Conservation (phyloP, 2,113 vertebrate species). For the Orthonyx spaldingii region DNA sequence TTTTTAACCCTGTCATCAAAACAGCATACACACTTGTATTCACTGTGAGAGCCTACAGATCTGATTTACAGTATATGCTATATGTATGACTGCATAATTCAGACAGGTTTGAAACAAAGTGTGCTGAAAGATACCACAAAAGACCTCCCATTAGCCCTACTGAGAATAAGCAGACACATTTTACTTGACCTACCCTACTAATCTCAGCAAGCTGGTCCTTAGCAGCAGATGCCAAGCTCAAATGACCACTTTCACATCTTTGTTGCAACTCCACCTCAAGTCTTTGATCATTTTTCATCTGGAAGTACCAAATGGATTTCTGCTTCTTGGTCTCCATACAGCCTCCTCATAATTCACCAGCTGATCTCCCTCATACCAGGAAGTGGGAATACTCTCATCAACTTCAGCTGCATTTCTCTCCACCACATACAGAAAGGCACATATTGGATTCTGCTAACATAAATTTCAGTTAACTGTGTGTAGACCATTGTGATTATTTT, state of each 20-base stretch:
- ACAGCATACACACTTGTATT: background rate
- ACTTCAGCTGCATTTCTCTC: background rate
- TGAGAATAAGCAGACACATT: background rate
- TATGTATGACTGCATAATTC: background rate
- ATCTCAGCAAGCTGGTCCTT: background rate
- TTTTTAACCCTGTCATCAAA: constrained; percentile 13
- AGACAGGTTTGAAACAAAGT: constrained; percentile 9
- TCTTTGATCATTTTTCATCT: background rate
- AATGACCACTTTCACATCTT: constrained; percentile 4
- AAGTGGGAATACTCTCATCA: background rate
- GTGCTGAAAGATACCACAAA: background rate
- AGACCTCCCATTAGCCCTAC: background rate
- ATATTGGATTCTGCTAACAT: background rate
- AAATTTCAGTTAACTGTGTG: background rate
- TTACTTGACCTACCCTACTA: constrained; percentile 19
- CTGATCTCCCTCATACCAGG: background rate
- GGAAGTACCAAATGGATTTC: background rate
- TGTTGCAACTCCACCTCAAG: background rate
- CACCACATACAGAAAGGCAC: background rate
- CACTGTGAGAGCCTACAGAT: background rate
- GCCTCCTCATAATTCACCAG: background rate
- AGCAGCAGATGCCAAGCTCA: constrained; percentile 35
- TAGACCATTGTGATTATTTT: background rate
- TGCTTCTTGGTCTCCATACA: background rate
- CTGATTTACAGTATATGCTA: background rate